Base-by-base conservation (phyloP, 2,888 invertebrate species). In the Galeopsomyia nigrocyanea region DNA sequence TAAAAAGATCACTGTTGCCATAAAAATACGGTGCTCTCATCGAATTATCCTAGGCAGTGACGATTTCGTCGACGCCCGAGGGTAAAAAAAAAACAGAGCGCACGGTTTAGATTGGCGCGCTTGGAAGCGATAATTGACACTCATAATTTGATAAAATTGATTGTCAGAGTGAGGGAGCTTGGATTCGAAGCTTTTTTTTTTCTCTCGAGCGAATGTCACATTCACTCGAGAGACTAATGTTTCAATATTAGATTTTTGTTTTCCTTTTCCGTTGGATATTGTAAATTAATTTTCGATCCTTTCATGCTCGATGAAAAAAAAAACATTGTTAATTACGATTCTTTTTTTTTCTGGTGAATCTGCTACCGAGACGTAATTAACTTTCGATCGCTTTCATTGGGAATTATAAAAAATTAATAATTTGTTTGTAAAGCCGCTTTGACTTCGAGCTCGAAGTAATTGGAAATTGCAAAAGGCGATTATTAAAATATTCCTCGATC, bases 81-180 rank as follows among this genome's bases (percentile, higher is more conserved):
- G 2, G 19, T 2, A 22, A 56, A 46, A 53, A 49, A 56, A 56
- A 65, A 55, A 17, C 39, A 21, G 19, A 6, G 49, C 14, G 21
- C 17, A 21, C n/a, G 61, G 22, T 61, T 68, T 68, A 53, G 60
- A 68, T 68, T 68, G 46, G 21, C 39, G 21, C 55, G 26, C 16
- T 55, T 16, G 10, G 17, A 47, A 19, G 26, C 50, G 49, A 68
- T 68, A 68, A 73, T 69, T 68, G 73, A 73, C 68, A 50, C 61
- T 62, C 10, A 62, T 73, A 73, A 73, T 73, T 73, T 50, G 56
- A 73, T 73, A 56, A 68, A 31, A 5, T 19, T 55, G 55, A 64
- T 61, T 60, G 64, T 55, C 58, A 47, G 39, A 39, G 56, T 56
- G 17, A 51, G 26, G 7, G 39, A 39, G 51, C 1, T 31, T 0